These are phyloP conservation scores for Cacatua alba DNA, from an alignment of 2,113 vertebrate genomes.

Conservation along the genomic window DNA sequence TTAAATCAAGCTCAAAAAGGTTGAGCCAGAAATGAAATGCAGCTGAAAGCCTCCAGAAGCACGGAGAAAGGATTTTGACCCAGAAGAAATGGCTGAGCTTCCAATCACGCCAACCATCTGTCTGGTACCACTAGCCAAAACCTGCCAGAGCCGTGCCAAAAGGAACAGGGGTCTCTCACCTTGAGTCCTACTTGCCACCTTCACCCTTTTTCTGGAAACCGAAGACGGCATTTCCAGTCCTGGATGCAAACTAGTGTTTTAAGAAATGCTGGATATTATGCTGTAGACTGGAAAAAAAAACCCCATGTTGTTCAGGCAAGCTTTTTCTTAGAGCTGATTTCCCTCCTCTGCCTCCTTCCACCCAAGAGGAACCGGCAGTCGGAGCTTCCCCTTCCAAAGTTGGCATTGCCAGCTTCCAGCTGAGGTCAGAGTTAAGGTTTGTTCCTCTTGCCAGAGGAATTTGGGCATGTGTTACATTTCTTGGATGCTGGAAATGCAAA, in stretches of 20 bases:
- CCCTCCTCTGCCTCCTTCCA: not conserved
- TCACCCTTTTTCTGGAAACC: not conserved
- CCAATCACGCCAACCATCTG: constrained; percentile 42
- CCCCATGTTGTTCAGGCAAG: not conserved
- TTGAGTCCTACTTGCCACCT: not conserved
- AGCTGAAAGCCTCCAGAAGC: constrained; percentile 15
- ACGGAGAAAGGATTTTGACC: not conserved
- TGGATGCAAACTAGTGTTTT: not conserved
- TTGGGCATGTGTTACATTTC: constrained; percentile 18
- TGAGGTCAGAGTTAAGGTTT: constrained; percentile 46
- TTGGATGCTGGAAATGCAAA: constrained; percentile 56
- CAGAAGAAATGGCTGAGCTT: constrained; percentile 25
- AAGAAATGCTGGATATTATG: not conserved
- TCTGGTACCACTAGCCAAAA: constrained; percentile 28
- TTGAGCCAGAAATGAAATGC: not conserved
- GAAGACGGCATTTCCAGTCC: not conserved
- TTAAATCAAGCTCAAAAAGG: not conserved
- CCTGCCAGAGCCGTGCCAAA: constrained; percentile 16
- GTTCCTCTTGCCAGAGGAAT: constrained; percentile 24
- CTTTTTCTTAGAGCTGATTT: not conserved
- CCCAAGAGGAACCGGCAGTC: not conserved
- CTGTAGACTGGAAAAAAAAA: not conserved
- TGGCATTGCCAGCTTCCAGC: not conserved
- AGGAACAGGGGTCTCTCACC: not conserved
- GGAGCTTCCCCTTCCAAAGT: constrained; percentile 12